phyloP scores from a whole-genome alignment of 2,888 invertebrate genomes.

The Cephus rjabovi region DNA sequence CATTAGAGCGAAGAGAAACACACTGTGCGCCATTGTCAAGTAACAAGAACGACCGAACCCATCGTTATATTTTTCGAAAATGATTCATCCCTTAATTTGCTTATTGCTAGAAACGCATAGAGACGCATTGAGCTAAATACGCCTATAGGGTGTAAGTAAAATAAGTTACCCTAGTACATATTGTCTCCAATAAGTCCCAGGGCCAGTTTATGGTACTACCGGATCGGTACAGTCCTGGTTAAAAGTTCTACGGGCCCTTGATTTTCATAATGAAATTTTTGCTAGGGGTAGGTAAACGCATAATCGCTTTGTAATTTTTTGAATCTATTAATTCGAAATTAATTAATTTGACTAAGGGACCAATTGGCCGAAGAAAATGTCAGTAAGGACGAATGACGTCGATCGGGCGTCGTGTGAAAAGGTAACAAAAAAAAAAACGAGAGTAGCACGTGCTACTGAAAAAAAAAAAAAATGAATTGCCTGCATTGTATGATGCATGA shows the following conservation, averaged over 20 bases:
- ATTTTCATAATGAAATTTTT: not conserved
- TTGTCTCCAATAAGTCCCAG: not conserved
- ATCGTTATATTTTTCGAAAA: not conserved
- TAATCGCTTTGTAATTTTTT: not conserved
- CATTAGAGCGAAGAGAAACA: conserved; percentile 28
- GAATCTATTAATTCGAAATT: not conserved
- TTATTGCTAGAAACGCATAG: not conserved
- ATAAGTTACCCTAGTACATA: not conserved
- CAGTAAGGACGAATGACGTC: not conserved
- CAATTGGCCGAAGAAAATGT: not conserved
- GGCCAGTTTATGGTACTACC: not conserved
- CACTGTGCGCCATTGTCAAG: conserved; percentile 21
- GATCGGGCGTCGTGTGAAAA: not conserved
- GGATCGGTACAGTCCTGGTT: too few species aligned
- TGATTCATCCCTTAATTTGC: not conserved
- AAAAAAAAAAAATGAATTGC: not conserved
- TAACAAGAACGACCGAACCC: not conserved
- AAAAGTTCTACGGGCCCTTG: too few species aligned
- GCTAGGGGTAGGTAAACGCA: not conserved
- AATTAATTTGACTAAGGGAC: not conserved
- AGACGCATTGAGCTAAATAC: not conserved
- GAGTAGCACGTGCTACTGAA: not conserved
- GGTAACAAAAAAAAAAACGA: not conserved
- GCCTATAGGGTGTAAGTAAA: not conserved
- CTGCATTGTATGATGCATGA: not conserved